Base-by-base conservation (phyloP, 2,888 invertebrate species). In the Phengaris arion region DNA sequence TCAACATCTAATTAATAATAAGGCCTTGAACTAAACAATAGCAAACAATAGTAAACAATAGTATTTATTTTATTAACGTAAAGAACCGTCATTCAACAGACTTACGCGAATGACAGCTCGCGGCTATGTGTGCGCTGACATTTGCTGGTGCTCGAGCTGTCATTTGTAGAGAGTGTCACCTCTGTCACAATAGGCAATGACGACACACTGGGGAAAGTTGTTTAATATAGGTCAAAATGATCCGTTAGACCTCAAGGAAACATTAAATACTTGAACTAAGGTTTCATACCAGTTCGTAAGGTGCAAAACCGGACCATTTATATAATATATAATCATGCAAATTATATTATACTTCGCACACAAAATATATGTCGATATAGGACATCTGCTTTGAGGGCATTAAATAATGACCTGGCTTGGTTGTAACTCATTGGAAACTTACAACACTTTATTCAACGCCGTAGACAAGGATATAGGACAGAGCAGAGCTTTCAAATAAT, bases 261-360 rank as follows among this genome's bases (percentile, higher is more conserved):
- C 72, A 22, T 51, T 22, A 48, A 70, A 51, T 70, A 51, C 51
- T 22, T 51, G 12, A 12, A 48, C 15, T 51, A 35, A 48, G 22
- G 48, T 70, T 52, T 52, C 72, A 51, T 70, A 70, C 70, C 70
- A 70, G 70, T 72, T 72, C 54, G 72, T 72, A 72, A 72, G 72
- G 72, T 72, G 72, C 54, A 10, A 54, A 72, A 72, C 72, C 52
- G 72, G 72, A 72, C 54, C 54, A 72, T 72, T 52, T 52, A 72
- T 52, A 22, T 35, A 72, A 35, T 72, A 72, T 72, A 70, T 70
- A 70, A 70, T 70, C 52, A 70, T 70, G 70, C 48, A 51, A 70
- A 70, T 69, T 48, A 48, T 70, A 51, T 70, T 51, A 70, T 22
- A 45, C 45, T 64, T 64, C 35, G 12, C 45, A 64, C 35, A 64